A percentile compares a stretch with the other conserved stretches of the same genome.
Conservation (phyloP, 2,888 invertebrate species). For the Scaptomyza caliginosa region DNA sequence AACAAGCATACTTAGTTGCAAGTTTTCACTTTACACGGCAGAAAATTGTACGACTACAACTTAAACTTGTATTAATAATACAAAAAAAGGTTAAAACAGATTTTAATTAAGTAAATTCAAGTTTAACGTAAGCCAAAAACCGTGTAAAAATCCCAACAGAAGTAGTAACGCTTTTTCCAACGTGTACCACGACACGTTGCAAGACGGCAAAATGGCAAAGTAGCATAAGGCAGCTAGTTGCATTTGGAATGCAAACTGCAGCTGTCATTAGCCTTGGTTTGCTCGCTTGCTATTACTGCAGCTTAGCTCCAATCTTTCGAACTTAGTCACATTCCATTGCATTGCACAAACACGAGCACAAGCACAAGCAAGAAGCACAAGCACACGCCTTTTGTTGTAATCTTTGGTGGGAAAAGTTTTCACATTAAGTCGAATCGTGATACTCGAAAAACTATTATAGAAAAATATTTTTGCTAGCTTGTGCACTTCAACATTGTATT, state of each 20-base stretch:
- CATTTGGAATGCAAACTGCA: constrained; percentile 42
- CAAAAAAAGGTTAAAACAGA: no score
- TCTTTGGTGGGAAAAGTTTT: constrained; percentile 63
- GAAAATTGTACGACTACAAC: no score
- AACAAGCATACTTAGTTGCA: constrained; percentile 32
- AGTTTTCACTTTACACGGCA: neutral
- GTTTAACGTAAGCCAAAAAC: no score
- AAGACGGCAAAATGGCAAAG: constrained; percentile 7
- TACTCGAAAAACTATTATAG: constrained; percentile 76
- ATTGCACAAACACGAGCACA: neutral
- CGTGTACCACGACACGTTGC: constrained; percentile 5
- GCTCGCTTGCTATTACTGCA: constrained; percentile 2
- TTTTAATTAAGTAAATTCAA: no score
- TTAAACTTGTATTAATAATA: no score
- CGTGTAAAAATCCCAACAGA: no score
- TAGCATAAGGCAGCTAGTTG: constrained; percentile 24
- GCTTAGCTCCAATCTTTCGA: constrained; percentile 31
- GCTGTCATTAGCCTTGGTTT: constrained; percentile 54
- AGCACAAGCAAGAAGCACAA: neutral
- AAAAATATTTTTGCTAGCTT: constrained; percentile 68
- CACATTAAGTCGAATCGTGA: constrained; percentile 69
- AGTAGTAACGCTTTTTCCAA: neutral
- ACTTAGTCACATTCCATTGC: constrained; percentile 22
- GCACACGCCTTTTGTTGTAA: constrained; percentile 37
- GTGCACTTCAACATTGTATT: constrained; percentile 55